phyloP scores from a whole-genome alignment of 2,797 vertebrate genomes.

The Pseudopleuronectes americanus region DNA sequence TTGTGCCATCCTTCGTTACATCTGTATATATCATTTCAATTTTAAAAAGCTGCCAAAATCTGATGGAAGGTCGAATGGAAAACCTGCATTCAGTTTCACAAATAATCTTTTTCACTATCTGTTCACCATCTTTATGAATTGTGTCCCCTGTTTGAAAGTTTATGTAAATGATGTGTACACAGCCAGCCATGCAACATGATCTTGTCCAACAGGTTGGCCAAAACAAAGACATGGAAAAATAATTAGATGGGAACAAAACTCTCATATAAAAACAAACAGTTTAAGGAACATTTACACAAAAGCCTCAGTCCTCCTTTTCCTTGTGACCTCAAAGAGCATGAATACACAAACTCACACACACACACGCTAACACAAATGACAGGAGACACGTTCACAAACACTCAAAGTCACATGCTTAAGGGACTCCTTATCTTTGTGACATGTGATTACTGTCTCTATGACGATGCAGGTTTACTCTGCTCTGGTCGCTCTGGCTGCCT shows the following conservation, averaged over 20 bases:
- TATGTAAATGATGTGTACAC: slow-evolving; percentile 1
- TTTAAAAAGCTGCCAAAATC: background rate
- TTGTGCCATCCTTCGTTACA: background rate
- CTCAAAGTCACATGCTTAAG: slow-evolving; percentile 57
- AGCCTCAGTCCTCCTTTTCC: background rate
- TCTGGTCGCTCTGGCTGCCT: slow-evolving; percentile 1
- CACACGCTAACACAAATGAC: background rate
- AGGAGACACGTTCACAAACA: slow-evolving; percentile 15
- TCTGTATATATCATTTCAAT: background rate
- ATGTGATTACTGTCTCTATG: slow-evolving; percentile 67
- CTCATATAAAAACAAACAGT: slow-evolving; percentile 1
- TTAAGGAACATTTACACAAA: background rate
- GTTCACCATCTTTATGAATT: too few relatives aligned
- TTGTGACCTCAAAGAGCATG: background rate
- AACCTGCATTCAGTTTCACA: background rate
- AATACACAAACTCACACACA: background rate
- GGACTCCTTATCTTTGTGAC: slow-evolving; percentile 39
- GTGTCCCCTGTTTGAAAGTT: background rate
- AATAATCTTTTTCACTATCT: too few relatives aligned
- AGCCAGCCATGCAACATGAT: background rate
- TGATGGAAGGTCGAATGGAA: background rate
- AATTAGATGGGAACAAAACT: background rate
- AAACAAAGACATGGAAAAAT: background rate
- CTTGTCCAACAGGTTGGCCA: slow-evolving; percentile 7
- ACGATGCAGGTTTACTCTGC: slow-evolving; percentile 37